phyloP scores from a whole-genome alignment of 2,113 vertebrate genomes.

The Apteryx mantelli region DNA sequence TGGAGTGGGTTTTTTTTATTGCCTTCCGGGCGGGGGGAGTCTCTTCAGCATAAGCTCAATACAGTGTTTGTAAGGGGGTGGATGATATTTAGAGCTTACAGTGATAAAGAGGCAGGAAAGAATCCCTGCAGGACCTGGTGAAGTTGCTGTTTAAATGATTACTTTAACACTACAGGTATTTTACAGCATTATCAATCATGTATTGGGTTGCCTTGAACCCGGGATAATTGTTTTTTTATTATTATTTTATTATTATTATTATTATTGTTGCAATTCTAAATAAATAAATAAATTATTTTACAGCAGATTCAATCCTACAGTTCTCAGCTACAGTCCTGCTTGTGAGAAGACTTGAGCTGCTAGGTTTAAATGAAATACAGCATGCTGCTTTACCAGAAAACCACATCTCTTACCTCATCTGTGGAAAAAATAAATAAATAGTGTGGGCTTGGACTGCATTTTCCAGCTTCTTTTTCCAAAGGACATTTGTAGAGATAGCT shows the following conservation, averaged over 20 bases:
- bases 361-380: neutral
- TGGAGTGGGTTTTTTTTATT: neutral
- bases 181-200: conserved; percentile 9
- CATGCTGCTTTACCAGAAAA: neutral
- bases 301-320: neutral
- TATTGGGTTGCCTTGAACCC: neutral
- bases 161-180: neutral
- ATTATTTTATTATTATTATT: neutral
- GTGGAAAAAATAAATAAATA: neutral
- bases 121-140: neutral
- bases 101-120: neutral
- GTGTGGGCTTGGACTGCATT: neutral
- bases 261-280: neutral
- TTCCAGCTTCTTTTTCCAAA: neutral
- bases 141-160: conserved; percentile 22
- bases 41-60: neutral
- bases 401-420: neutral
- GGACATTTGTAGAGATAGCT: neutral
- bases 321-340: neutral
- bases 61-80: neutral
- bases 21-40: neutral
- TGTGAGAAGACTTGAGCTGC: neutral
- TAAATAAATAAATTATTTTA: neutral
- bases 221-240: neutral
- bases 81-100: neutral